phyloP scores from a whole-genome alignment of 2,797 vertebrate genomes.

The Heteromormyrus szaboi region DNA sequence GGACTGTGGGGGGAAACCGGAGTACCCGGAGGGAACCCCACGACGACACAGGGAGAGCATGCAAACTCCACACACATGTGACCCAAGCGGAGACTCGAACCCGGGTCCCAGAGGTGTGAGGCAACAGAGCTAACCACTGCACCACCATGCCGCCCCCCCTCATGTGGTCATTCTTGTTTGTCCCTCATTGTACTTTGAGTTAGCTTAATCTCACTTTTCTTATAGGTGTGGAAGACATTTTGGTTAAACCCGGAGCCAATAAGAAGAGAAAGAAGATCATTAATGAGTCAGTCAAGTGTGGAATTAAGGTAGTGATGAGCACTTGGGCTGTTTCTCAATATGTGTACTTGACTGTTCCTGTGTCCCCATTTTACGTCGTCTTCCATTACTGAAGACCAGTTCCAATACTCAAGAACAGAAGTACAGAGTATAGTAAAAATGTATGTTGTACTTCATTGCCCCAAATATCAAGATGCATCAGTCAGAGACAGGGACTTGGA shows the following conservation, averaged over 20 bases:
- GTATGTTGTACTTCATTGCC: background rate
- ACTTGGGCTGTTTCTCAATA: background rate
- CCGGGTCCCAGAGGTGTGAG: too few species aligned
- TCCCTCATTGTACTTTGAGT: background rate
- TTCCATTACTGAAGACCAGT: background rate
- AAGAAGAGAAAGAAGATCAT: slow-evolving; percentile 70
- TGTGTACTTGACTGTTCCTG: background rate
- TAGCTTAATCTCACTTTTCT: background rate
- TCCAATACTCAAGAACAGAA: background rate
- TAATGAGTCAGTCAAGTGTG: slow-evolving; percentile 65
- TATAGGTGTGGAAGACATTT: slow-evolving; percentile 90
- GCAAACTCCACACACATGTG: too few species aligned
- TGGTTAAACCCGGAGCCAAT: slow-evolving; percentile 81
- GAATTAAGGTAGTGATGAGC: slow-evolving; percentile 64
- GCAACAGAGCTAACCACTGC: too few species aligned
- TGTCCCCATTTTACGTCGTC: background rate
- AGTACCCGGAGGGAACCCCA: too few species aligned
- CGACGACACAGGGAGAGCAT: too few species aligned
- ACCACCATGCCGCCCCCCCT: background rate
- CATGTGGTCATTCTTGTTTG: background rate
- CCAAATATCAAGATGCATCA: background rate
- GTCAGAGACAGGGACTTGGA: background rate
- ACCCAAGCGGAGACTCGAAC: too few species aligned
- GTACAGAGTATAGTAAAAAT: background rate
- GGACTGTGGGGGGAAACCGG: too few species aligned